Evolutionary conservation across 1,140 invertebrate genomes (phyloP), one percentile per base, ranked within the genome.

Genomic region (Bombus sibiricus): DNA sequence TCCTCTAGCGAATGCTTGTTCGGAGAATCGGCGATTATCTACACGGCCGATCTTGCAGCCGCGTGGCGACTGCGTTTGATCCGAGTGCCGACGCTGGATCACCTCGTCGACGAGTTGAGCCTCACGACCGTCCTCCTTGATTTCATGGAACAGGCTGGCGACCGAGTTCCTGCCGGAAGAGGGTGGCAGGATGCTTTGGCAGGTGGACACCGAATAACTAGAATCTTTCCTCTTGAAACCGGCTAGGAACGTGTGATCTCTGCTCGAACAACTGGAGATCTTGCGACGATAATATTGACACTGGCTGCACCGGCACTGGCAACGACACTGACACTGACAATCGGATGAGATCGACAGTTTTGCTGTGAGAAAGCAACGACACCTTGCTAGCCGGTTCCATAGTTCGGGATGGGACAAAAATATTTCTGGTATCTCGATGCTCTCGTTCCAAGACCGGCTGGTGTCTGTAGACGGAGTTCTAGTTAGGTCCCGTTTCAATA

Each of bases 201-300:
- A 93, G 39, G 92, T 93, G 28, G 93, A 93, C 22, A 93, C 85
- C 18, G 93, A 93, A 73, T 87, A 91, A 6, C 87, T 83, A 18
- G 92, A 93, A 41, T 93, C 92, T 71, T 91, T 91, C 78, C 91
- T 82, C 68, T 39, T 93, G 32, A 83, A 80, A 59, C 87, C 86
- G 12, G 74, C 71, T 10, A 71, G 87, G 15, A 88, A 83, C 22
- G 81, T 34, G 34, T 91, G 89, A 32, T 93, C 91, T 71, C 76
- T 90, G 13, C 71, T 76, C 13, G 88, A 90, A 34, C 80, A 81
- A 68, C 68, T 59, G 74, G 80, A 84, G 83, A 92, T 85, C 86
- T 90, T 86, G 3, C 87, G 76, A n/a, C 89, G 84, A 47, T 81
- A 76, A 37, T 81, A 77, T 43, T 86, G 89, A 39, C 85, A 90